Evolutionary conservation across 2,888 invertebrate species (phyloP), one percentile per base, ranked within the genome.

Genomic region (Lasioglossum calceatum): DNA sequence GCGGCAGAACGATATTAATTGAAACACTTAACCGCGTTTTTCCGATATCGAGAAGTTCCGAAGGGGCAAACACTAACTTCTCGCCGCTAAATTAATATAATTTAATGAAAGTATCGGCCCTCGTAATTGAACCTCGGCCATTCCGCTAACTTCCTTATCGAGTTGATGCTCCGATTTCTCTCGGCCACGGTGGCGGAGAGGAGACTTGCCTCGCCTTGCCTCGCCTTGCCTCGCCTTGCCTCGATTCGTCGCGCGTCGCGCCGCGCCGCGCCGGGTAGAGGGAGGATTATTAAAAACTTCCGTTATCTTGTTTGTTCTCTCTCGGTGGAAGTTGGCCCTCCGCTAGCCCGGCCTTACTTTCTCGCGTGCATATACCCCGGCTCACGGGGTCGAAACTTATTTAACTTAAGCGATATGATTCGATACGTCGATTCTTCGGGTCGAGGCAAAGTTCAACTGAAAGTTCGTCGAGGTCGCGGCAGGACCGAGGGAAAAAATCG

Each of bases 401-500:
- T 93, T 90, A 92, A 93, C 91, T 92, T 88, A 88, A 91, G 90
- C 91, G 90, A 90, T 91, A 91, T 87, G 83, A 88, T 88, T 85
- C 89, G 87, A 89, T 90, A 89, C 88, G 83, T 89, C 89, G 89
- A 91, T 92, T 92, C 89, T 84, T 89, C 75, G 77, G 39, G 70
- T 50, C 12, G 80, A 89, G 92, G 92, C 90, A 90, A 89, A 91
- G 90, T 92, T 92, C 87, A 77, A 80, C 50, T 4, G 79, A 67
- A 89, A 92, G 80, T 92, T 92, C 88, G 54, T 64, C 84, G 87
- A 89, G 83, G 91, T 88, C 67, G 36, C 70, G 36, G 39, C 19
- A 39, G 23, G 39, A 39, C 39, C 70, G 39, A n/a, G n/a, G 70
- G 8, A 86, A 85, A 88, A 85, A 92, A 90, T 89, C 85, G 87